Percentiles rank a stretch among this genome's conserved stretches.
Conservation (phyloP, 2,888 invertebrate species). For the Gisinianus flammeolus region DNA sequence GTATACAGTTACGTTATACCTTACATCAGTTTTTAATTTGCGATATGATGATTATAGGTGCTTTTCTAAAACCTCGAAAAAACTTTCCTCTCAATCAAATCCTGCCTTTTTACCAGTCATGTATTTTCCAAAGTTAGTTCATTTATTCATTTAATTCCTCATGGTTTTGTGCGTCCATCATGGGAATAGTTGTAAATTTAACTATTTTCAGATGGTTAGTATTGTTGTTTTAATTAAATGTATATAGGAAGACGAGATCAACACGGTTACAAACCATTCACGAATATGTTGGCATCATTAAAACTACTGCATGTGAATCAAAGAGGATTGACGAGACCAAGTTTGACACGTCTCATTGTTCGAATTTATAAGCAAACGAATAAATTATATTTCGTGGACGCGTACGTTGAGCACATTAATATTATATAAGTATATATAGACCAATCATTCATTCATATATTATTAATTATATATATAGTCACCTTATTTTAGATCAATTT, state of each 20-base stretch:
- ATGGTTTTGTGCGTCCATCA: no score
- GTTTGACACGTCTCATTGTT: slow-evolving; percentile 37
- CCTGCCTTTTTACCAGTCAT: slow-evolving; percentile 46
- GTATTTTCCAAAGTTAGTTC: slow-evolving; percentile 42
- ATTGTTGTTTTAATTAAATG: not conserved
- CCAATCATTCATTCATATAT: no score
- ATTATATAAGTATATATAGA: no score
- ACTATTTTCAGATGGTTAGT: no score
- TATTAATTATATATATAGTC: no score
- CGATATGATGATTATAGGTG: no score
- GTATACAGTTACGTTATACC: no score
- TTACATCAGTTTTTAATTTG: no score
- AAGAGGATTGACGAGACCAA: not conserved
- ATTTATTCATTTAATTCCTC: no score
- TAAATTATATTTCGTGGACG: slow-evolving; percentile 37
- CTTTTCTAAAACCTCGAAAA: slow-evolving; percentile 34
- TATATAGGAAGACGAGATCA: slow-evolving; percentile 36
- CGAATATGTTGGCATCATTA: slow-evolving; percentile 32
- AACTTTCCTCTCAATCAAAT: slow-evolving; percentile 44
- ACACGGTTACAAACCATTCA: slow-evolving; percentile 30
- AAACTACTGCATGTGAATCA: slow-evolving; percentile 10
- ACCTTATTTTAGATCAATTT: no score
- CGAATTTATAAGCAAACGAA: slow-evolving; percentile 42
- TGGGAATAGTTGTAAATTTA: no score
- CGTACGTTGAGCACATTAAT: no score